Evolutionary conservation across 1,140 invertebrate species (phyloP), one percentile per base, ranked within the genome.

Genomic region (Drosophila ercepeae): DNA sequence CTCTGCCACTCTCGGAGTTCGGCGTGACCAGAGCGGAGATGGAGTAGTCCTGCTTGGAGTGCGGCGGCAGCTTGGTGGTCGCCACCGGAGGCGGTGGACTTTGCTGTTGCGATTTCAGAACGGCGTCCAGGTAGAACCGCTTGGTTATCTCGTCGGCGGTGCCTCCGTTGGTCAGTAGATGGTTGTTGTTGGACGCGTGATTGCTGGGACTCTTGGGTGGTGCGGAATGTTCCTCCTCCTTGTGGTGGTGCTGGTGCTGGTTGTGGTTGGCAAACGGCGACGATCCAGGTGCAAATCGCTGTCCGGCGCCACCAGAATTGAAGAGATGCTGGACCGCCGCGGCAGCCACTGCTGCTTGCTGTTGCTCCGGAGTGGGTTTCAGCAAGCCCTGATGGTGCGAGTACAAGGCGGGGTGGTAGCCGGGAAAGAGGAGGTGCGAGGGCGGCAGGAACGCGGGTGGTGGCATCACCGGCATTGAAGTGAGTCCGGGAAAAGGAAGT

Each of bases 41-140:
- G 23, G 89, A 89, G 45, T 89, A 83, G 41, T 90, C 84, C 65
- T 86, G 83, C 49, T 90, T 91, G 45, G 54, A 65, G 52, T 82
- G 74, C 8, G 55, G 63, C 5, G 88, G 75, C 44, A 90, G 52
- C 14, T 88, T 88, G 0, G 84, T 89, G 6, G 69, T 81, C 58
- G 69, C 39, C 11, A 73, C 36, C 4, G 21, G 32, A 9, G 79
- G 72, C 2, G 90, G 82, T 1, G 88, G 75, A 41, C 70, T 86
- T 18, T 75, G 77, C 25, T 76, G 92, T 89, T 95, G 95, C 1
- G 94, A 94, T 69, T 95, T 95, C 11, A 96, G 89, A 18, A 95
- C 94, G 3, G 94, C 94, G 71, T 96, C 95, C 60, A 95, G 92
- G 78, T 95, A 95, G 82, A 95, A 95, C 39, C 95, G 91, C 64